Percentiles rank a stretch among this genome's conserved stretches.
Evolutionary conservation across 2,888 invertebrate genomes (phyloP).

Genomic region (Ramazzottius varieornatus): DNA sequence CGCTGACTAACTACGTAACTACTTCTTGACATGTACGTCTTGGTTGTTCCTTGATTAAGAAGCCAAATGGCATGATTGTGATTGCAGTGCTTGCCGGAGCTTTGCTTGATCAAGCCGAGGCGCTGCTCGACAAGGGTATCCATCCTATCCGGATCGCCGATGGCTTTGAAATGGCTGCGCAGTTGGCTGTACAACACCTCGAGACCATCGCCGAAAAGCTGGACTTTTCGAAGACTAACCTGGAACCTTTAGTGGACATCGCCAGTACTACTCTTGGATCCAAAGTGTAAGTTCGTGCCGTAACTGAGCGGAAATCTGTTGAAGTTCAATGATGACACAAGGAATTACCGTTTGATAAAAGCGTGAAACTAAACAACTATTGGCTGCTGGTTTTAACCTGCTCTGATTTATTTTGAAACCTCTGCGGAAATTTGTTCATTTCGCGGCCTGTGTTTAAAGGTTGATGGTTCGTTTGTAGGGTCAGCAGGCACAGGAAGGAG

Average conservation of each 20-base stretch:
- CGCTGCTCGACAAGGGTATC: slow-evolving; percentile 73
- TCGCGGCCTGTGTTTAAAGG: neutral
- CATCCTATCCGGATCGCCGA: slow-evolving; percentile 96
- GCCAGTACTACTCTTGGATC: slow-evolving; percentile 96
- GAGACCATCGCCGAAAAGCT: slow-evolving; percentile 67
- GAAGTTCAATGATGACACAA: neutral
- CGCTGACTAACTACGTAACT: too few relatives aligned
- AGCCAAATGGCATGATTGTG: too few relatives aligned
- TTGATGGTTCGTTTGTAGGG: slow-evolving; percentile 30
- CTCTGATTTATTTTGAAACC: neutral
- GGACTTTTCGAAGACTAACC: slow-evolving; percentile 50
- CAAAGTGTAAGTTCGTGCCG: slow-evolving; percentile 42
- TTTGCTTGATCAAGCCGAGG: slow-evolving; percentile 73
- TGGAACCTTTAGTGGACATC: slow-evolving; percentile 65
- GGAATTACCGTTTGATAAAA: neutral
- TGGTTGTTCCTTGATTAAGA: too few relatives aligned
- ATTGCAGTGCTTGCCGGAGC: slow-evolving; percentile 46
- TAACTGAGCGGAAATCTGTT: neutral
- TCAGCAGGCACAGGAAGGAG: slow-evolving; percentile 80
- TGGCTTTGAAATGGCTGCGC: slow-evolving; percentile 87
- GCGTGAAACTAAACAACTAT: neutral
- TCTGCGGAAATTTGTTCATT: neutral
- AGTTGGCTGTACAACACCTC: slow-evolving; percentile 54
- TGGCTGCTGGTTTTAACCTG: neutral
- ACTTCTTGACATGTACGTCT: too few relatives aligned